Base-by-base conservation (phyloP, 2,888 invertebrate species). In the Agriopis leucophaearia region DNA sequence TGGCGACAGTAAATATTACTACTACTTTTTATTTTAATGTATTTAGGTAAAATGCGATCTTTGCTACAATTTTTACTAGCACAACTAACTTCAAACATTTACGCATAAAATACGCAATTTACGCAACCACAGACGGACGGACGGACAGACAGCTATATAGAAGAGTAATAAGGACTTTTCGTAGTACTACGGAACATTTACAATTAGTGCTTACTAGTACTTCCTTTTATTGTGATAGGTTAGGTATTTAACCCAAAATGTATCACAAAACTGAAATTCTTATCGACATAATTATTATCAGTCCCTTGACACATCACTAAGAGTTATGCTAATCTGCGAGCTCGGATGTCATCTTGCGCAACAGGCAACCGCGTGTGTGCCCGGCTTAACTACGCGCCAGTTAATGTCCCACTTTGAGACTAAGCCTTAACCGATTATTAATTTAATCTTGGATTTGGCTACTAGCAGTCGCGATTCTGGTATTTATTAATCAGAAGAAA, bases 331-430 rank as follows among this genome's bases (percentile, higher is more conserved):
- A 92, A 92, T 92, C 90, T 88, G 85, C 81, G 81, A 50, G 87
- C 87, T 90, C 86, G 87, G 89, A 90, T 91, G 90, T 89, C 90
- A 88, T 90, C 91, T 92, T 92, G 89, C 92, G 92, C 91, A 93
- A 92, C 92, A 91, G 88, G 90, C 91, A 86, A 84, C 83, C 85
- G 85, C 85, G 86, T 90, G 85, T 88, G 82, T 79, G 83, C 85
- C 83, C 81, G 86, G 89, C 89, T 89, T 89, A 88, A 86, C 87
- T 85, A 81, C 73, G 78, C 81, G 76, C 84, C 82, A 84, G 84
- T 83, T 86, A 81, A 87, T 85, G 85, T 80, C 81, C 83, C 81
- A 86, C 82, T 85, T 85, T 73, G 81, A 84, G 80, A 81, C 83
- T 82, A 78, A 81, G 81, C 79, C 77, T 81, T 70, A 66, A 70